phyloP scores from a whole-genome alignment of 2,888 invertebrate species.

The Schizaphis graminum region DNA sequence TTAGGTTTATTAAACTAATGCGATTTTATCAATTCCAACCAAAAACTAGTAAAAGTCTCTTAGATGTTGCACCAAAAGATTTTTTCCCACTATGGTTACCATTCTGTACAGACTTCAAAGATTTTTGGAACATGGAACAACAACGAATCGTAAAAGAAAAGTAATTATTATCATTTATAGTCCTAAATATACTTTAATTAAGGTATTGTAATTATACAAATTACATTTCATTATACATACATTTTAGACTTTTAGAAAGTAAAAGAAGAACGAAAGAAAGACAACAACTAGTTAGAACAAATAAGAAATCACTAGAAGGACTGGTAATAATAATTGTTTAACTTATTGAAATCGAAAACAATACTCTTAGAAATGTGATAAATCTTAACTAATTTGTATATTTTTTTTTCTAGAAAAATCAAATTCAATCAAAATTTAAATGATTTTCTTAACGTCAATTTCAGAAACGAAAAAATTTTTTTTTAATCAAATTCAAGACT shows the following conservation, averaged over 20 bases:
- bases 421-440: conserved; percentile 64
- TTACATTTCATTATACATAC: background rate
- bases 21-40: conserved; percentile 90
- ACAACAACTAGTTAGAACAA: conserved; percentile 73
- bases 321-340: conserved; percentile 68
- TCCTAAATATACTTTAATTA: background rate
- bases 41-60: conserved; percentile 78
- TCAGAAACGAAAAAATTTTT: background rate
- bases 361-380: background rate
- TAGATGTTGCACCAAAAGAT: conserved; percentile 84
- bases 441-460: conserved; percentile 24
- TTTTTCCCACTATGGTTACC: conserved; percentile 91
- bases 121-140: conserved; percentile 94
- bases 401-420: conserved; percentile 58
- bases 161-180: conserved; percentile 72
- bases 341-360: background rate
- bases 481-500: conserved; percentile 57
- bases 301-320: conserved; percentile 69
- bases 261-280: conserved; percentile 76
- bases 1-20: conserved; percentile 67
- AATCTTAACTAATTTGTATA: conserved; percentile 47
- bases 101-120: conserved; percentile 94
- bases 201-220: background rate
- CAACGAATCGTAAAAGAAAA: conserved; percentile 86
- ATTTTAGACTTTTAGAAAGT: conserved; percentile 73